Evolutionary conservation across 1,140 invertebrate species (phyloP).

Genomic region (Gonioctena quinquepunctata): DNA sequence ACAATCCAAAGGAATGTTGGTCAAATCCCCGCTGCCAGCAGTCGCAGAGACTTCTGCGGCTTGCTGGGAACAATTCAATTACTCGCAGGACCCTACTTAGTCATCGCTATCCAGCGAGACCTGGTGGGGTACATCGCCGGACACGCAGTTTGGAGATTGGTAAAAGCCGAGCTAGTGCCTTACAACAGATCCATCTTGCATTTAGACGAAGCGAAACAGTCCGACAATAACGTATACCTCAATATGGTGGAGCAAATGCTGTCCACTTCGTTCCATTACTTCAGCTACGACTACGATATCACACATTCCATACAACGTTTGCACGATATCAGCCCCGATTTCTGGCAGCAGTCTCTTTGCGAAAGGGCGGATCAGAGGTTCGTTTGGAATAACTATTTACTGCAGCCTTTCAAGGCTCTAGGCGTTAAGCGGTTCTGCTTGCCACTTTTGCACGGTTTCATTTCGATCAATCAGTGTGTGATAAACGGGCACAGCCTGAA

Average conservation of each 20-base stretch:
- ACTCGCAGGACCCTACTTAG: constrained; percentile 84
- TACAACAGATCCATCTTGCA: constrained; percentile 84
- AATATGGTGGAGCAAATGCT: constrained; percentile 49
- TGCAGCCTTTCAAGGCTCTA: constrained; percentile 69
- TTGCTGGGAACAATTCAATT: constrained; percentile 86
- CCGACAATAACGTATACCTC: constrained; percentile 55
- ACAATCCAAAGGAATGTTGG: constrained; percentile 65
- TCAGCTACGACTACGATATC: constrained; percentile 82
- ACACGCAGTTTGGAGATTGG: constrained; percentile 84
- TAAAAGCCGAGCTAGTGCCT: constrained; percentile 82
- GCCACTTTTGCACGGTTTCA: constrained; percentile 87
- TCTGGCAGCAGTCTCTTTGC: constrained; percentile 70
- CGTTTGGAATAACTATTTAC: constrained; percentile 88
- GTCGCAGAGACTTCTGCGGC: constrained; percentile 80
- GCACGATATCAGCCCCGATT: constrained; percentile 85
- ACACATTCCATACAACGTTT: constrained; percentile 90
- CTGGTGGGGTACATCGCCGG: constrained; percentile 80
- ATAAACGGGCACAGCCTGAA: constrained; percentile 82
- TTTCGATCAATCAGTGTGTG: constrained; percentile 78
- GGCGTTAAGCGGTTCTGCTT: constrained; percentile 81
- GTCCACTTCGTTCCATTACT: constrained; percentile 49
- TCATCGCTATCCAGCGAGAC: constrained; percentile 86
- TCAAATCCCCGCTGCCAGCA: constrained; percentile 66
- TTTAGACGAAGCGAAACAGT: constrained; percentile 78
- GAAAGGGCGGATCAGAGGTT: constrained; percentile 85